Evolutionary conservation across 2,797 vertebrate species (phyloP), one percentile per base, ranked within the genome.

Genomic region (Takifugu ocellatus): DNA sequence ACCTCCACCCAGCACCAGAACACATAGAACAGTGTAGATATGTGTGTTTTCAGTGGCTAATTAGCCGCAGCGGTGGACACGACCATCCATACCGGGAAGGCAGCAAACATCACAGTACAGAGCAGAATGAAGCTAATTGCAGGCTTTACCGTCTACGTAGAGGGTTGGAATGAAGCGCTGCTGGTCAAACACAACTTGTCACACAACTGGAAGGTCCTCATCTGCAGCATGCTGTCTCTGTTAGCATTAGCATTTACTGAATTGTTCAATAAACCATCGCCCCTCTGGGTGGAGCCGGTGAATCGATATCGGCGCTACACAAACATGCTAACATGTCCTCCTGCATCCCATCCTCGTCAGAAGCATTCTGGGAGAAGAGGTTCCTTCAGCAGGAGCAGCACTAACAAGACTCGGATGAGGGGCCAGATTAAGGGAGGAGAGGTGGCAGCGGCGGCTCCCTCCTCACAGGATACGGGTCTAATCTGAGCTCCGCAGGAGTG

Each of bases 401-500:
- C 85, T 46, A 87, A 86, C 77, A 72, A 78, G 71, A 12, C 63
- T 65, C 51, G 78, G 87, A 89, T 89, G 82, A 84, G 83, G 83
- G 67, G 43, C 45, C n/a, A 82, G 87, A 89, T 89, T 87, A 84
- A 48, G 47, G 49, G 12, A 59, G 75, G 56, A 65, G 69, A 80
- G 66, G 76, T 54, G 51, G 75, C 78, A 66, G 75, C 72, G 52
- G 62, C 81, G 56, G 70, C 74, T 75, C 55, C 2, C 74, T 75
- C 70, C 75, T 74, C 72, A 60, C 78, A 86, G 83, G 86, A 84
- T 86, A 82, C 80, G 77, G 60, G 46, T 84, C 77, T 90, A 90
- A 90, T 89, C 87, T 84, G 71, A 65, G 74, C 76, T 82, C 51
- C 81, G 85, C 87, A 88, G 86, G 86, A 87, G 69, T 74, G 78